These are phyloP conservation scores for Orbicella faveolata DNA, from an alignment of 64 coral and sea anemone species.

Conservation along the genomic window DNA sequence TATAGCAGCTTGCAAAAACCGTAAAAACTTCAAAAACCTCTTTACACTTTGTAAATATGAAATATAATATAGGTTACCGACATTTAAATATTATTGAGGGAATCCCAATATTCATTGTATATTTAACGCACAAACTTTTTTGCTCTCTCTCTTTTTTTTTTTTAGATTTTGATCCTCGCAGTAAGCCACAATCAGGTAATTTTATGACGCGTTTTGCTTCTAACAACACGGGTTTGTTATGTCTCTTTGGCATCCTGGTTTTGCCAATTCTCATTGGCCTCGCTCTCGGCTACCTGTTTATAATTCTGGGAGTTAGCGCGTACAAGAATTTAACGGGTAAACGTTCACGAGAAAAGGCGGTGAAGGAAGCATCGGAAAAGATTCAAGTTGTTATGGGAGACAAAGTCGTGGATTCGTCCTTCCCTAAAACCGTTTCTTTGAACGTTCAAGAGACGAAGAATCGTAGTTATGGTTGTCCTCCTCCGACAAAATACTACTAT, in stretches of 20 bases:
- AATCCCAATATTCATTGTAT: too few species aligned
- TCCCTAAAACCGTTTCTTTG: constrained; percentile 79
- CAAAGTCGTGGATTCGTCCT: constrained; percentile 80
- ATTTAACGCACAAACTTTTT: too few species aligned
- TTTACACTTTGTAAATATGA: too few species aligned
- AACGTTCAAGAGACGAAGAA: constrained; percentile 71
- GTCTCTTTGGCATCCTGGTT: constrained; percentile 66
- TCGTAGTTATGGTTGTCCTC: constrained; percentile 21
- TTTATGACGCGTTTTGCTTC: constrained; percentile 76
- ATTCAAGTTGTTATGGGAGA: constrained; percentile 85
- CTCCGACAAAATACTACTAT: constrained; percentile 58
- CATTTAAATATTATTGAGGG: too few species aligned
- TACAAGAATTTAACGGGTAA: constrained; percentile 69
- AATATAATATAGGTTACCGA: too few species aligned
- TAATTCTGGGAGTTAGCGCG: constrained; percentile 69
- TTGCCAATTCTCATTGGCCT: constrained; percentile 83
- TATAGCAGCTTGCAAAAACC: too few species aligned
- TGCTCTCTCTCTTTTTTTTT: background rate
- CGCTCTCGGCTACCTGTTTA: constrained; percentile 71
- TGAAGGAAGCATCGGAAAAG: constrained; percentile 52
- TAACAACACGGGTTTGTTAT: constrained; percentile 85
- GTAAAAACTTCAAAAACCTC: too few species aligned
- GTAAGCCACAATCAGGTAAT: constrained; percentile 62
- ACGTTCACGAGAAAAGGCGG: constrained; percentile 35
- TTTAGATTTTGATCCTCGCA: constrained; percentile 91